Conservation (phyloP, 2,113 vertebrate genomes). For the Laterallus jamaicensis region DNA sequence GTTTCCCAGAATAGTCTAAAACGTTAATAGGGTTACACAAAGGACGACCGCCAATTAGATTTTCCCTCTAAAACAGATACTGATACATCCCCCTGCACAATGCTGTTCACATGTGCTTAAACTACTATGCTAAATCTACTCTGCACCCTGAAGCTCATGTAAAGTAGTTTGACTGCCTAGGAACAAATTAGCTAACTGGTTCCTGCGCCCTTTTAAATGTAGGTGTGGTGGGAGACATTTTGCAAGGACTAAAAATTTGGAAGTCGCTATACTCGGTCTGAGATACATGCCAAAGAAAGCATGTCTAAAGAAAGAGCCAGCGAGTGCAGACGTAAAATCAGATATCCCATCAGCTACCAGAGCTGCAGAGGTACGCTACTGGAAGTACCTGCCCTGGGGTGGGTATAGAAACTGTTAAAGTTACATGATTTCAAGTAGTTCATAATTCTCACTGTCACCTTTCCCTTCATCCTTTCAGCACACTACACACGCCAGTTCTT, state of each 20-base stretch:
- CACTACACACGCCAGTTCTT: neutral
- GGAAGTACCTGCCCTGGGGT: neutral
- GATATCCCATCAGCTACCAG: neutral
- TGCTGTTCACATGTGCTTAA: neutral
- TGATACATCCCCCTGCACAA: rapidly evolving
- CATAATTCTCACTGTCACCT: neutral
- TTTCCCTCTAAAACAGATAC: neutral
- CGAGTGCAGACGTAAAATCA: neutral
- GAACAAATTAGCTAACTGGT: slow-evolving; percentile 52
- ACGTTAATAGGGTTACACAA: slow-evolving; percentile 28
- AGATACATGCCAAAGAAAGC: neutral
- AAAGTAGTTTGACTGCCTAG: slow-evolving; percentile 7
- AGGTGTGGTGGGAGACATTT: slow-evolving; percentile 27
- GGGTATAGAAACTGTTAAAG: rapidly evolving
- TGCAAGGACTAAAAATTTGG: slow-evolving; percentile 27
- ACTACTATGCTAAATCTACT: neutral
- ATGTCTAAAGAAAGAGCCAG: neutral
- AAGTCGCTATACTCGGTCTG: neutral
- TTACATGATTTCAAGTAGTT: neutral
- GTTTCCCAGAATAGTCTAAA: slow-evolving; percentile 58
- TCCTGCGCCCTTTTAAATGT: neutral
- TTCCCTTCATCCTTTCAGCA: neutral
- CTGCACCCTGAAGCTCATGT: neutral
- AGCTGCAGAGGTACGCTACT: neutral
- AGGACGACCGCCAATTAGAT: neutral